Percentiles rank a stretch among this genome's conserved stretches.
phyloP scores from a whole-genome alignment of 2,113 vertebrate genomes.

The Acinonyx jubatus region DNA sequence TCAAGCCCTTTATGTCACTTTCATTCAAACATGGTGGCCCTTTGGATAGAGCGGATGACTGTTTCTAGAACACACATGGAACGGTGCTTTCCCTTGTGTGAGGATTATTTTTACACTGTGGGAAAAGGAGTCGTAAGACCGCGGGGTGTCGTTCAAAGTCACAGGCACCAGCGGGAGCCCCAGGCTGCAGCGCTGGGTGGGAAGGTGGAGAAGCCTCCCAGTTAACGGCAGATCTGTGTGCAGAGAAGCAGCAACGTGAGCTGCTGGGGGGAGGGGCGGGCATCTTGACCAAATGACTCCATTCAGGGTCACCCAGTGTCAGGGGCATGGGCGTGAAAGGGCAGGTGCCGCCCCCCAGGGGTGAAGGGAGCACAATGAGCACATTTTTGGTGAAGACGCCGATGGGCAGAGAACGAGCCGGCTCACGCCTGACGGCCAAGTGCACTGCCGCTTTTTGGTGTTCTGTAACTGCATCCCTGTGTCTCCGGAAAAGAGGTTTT shows the following conservation, averaged over 20 bases:
- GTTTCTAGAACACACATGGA: not conserved
- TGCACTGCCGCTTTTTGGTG: accelerated
- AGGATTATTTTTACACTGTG: not conserved
- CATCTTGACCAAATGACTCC: too few relatives aligned
- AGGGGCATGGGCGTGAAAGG: accelerated
- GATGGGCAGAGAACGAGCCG: not conserved
- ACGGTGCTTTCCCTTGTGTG: accelerated
- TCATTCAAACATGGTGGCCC: too few relatives aligned
- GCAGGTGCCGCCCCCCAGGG: not conserved
- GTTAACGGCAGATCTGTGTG: accelerated
- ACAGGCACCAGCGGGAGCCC: accelerated
- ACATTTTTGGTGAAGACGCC: not conserved
- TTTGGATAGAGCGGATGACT: not conserved
- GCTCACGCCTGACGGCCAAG: accelerated
- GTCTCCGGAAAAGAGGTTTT: not conserved
- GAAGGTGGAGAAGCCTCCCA: accelerated
- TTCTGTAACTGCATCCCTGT: accelerated
- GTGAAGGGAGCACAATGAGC: accelerated
- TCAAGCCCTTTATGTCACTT: not conserved
- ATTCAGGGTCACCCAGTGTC: not conserved
- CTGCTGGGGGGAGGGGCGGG: not conserved
- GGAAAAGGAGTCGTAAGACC: not conserved
- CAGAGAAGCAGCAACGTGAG: not conserved
- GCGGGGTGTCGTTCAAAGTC: not conserved
- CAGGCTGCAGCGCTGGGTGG: accelerated